phyloP scores from a whole-genome alignment of 2,797 vertebrate genomes.

The Threskiornis aethiopicus region DNA sequence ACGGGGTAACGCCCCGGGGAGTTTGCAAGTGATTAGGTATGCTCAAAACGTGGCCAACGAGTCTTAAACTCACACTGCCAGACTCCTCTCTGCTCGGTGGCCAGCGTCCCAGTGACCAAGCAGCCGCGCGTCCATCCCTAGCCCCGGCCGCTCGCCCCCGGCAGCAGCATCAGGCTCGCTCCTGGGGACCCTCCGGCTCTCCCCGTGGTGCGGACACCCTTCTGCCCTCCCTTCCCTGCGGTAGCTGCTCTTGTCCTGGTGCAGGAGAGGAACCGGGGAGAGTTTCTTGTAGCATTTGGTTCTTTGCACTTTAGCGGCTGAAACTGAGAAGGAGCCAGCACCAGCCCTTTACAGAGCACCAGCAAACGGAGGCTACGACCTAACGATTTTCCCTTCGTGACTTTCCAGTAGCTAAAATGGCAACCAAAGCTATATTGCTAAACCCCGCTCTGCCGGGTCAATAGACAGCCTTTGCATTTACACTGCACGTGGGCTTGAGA shows the following conservation, averaged over 20 bases:
- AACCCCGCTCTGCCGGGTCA: neutral
- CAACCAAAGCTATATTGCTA: neutral
- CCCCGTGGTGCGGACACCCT: neutral
- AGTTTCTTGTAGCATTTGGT: conserved; percentile 3
- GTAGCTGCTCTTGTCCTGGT: neutral
- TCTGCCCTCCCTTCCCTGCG: neutral
- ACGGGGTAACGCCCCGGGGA: fast-evolving
- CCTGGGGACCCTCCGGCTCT: neutral
- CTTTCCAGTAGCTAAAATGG: neutral
- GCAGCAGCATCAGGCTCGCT: neutral
- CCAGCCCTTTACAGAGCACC: conserved; percentile 37
- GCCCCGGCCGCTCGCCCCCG: fast-evolving
- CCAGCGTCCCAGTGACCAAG: neutral
- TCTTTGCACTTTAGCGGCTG: neutral
- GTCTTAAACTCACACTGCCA: neutral
- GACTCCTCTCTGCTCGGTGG: neutral
- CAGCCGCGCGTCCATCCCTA: fast-evolving
- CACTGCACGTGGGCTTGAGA: neutral
- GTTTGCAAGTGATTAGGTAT: neutral
- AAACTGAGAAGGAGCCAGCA: neutral
- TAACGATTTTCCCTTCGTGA: neutral
- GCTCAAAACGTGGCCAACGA: neutral
- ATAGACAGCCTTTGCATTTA: neutral
- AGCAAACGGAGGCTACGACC: neutral
- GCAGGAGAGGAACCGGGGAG: neutral